Evolutionary conservation across 2,888 invertebrate genomes (phyloP).

Genomic region (Xylocampa areola): DNA sequence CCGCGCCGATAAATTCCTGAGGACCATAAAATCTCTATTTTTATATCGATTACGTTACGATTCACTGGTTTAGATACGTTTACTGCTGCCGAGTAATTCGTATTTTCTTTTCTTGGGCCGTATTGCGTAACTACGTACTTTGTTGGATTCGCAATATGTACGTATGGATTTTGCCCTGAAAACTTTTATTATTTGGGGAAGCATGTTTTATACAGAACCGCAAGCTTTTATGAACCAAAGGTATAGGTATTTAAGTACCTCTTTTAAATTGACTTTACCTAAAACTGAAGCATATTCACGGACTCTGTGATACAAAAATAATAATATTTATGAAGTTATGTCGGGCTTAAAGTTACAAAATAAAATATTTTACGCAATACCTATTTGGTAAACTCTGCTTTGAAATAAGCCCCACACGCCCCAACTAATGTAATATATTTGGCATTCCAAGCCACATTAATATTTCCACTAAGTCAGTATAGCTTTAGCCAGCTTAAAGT

Average conservation of each 20-base stretch:
- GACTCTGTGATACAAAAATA: no score
- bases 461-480: no score
- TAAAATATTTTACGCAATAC: no score
- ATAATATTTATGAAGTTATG: no score
- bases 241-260: background rate
- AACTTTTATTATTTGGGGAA: background rate
- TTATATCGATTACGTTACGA: slow-evolving; percentile 32
- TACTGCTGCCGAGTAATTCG: slow-evolving; percentile 20
- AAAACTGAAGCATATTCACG: no score
- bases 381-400: no score
- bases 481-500: no score
- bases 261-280: no score
- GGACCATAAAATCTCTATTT: slow-evolving; percentile 30
- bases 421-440: no score
- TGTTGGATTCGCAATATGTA: slow-evolving; percentile 1
- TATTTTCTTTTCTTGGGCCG: slow-evolving; percentile 15
- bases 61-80: slow-evolving; percentile 24
- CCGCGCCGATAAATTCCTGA: slow-evolving; percentile 14
- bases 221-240: background rate
- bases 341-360: no score
- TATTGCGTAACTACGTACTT: slow-evolving; percentile 20
- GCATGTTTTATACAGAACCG: slow-evolving; percentile 1
- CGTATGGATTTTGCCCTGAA: background rate
- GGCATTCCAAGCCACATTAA: no score
- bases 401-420: no score